A percentile compares a stretch with the other conserved stretches of the same genome.
These are phyloP conservation scores for Tragopan temminckii DNA, from an alignment of 2,797 vertebrate species.

Conservation along the genomic window DNA sequence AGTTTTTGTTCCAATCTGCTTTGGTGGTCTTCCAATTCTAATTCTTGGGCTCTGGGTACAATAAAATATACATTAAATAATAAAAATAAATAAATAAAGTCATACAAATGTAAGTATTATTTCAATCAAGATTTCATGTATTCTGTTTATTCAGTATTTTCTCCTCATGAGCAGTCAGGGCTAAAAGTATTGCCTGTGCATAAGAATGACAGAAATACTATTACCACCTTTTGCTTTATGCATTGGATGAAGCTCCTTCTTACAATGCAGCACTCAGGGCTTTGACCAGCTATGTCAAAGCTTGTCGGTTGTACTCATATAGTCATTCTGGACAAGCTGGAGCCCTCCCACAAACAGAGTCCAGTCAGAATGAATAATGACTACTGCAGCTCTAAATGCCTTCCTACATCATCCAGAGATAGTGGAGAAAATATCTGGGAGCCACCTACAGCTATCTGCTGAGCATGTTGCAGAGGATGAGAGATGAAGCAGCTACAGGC, in stretches of 20 bases:
- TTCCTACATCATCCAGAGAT: neutral
- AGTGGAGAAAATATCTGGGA: neutral
- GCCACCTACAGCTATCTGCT: neutral
- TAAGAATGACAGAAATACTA: neutral
- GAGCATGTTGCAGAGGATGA: fast-evolving
- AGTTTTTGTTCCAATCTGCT: conserved; percentile 89
- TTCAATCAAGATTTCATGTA: neutral
- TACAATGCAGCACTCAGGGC: neutral
- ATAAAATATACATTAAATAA: neutral
- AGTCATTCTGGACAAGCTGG: neutral
- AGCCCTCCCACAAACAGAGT: fast-evolving
- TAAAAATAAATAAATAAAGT: neutral
- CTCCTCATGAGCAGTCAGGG: neutral
- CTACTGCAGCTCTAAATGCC: neutral
- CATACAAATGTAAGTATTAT: neutral
- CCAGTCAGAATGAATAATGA: neutral
- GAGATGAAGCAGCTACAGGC: neutral
- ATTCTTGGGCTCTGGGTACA: conserved; percentile 88
- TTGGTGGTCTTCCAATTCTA: conserved; percentile 93
- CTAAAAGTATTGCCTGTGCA: neutral
- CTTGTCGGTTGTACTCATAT: neutral
- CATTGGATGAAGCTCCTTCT: neutral
- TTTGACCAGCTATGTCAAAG: neutral
- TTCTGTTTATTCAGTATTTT: neutral
- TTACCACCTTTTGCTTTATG: neutral